Conservation (phyloP, 2,113 vertebrate genomes). For the Phalacrocorax aristotelis region DNA sequence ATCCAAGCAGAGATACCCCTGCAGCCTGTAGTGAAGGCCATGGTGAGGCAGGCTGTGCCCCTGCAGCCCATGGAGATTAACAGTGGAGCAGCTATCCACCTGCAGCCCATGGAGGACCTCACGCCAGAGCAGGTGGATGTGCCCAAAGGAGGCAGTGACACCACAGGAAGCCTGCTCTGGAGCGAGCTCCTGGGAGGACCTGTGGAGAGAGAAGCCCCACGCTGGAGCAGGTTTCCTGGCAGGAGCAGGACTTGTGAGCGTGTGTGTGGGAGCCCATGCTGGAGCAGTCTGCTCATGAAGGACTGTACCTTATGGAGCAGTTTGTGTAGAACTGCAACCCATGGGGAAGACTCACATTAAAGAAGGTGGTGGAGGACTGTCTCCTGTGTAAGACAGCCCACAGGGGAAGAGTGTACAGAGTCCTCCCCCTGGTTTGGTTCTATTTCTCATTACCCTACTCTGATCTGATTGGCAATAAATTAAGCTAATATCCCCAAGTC, state of each 20-base stretch:
- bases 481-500: neutral
- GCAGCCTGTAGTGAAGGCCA: neutral
- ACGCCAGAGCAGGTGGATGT: fast-evolving
- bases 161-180: fast-evolving
- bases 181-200: neutral
- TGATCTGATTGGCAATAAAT: neutral
- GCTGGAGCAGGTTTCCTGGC: neutral
- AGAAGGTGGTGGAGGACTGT: neutral
- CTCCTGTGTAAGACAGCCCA: neutral
- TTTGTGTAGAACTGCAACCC: neutral
- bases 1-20: neutral
- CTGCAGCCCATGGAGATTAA: neutral
- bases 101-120: neutral
- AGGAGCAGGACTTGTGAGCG: neutral
- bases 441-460: neutral
- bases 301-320: neutral
- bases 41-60: neutral
- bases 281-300: neutral
- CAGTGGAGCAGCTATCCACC: neutral
- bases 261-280: neutral
- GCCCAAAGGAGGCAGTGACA: neutral
- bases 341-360: neutral
- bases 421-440: neutral
- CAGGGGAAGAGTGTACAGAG: neutral
- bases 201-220: neutral